Base-by-base conservation (phyloP, 2,113 vertebrate genomes). In the Pedionomus torquatus region DNA sequence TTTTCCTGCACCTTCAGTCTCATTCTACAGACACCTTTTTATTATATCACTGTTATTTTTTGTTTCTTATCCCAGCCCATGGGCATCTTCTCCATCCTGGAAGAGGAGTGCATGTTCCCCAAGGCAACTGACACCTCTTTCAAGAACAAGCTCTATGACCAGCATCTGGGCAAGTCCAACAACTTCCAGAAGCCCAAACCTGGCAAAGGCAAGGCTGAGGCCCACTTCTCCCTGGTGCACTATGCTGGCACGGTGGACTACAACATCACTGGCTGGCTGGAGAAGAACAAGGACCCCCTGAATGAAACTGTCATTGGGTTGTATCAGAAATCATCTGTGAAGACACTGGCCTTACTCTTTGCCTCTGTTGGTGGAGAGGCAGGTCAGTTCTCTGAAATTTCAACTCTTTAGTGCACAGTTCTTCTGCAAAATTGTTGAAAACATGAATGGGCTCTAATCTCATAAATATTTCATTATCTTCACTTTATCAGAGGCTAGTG, bases 261-360 rank as follows among this genome's bases (percentile, higher is more conserved):
- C 92, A 99, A 98, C 91, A 98, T 99, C 84, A 24, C 17, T 24
- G 99, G 98, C n/a, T 99, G 99, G 99, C 96, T 99, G 43, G 99
- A 99, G 46, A 99, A 99, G 97, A 99, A 99, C 97, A 99, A 99
- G 96, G 98, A 99, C 92, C 99, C 99, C 7, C 83, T 99, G 96
- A 99, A 99, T 0, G 99, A 99, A 93, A 98, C 99, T 0, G 98
- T 98, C 39, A 97, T 99, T 4, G 98, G 98, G 54, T 95, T 99
- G 30, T 99, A 98, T 92, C 98, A 99, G 97, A 99, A 99, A 84
- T 98, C 98, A 21, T 92, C 98, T 7, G 3, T 99, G 90, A 99
- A 99, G 61, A 98, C 98, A 37, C 33, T 99, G 51, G 94, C 96
- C 39, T 4, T 97, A 78, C 97, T 99, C 5, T 99, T 99, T 44